Evolutionary conservation across 2,888 invertebrate genomes (phyloP), one percentile per base, ranked within the genome.

Genomic region (Mythimna albipuncta): DNA sequence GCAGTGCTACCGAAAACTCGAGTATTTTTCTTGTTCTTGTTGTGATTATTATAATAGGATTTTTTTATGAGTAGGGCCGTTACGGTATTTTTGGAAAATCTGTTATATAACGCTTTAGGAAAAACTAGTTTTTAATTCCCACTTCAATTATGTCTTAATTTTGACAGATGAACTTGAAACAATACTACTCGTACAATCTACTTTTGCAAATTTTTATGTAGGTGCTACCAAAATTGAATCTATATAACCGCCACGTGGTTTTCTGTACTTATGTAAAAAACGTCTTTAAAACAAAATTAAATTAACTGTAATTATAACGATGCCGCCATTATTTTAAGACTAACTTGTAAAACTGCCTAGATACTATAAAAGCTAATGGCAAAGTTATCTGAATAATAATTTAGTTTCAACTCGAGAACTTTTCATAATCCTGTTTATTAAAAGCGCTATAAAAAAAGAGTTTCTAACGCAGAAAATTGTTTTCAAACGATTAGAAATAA

Each of bases 1-100:
- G 73, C 82, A 77, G 1, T 59, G 65, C 58, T 65, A 69, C 73
- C 63, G 62, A 81, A 81, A 82, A 64, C 64, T 41, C 7, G 16
- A n/a, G 55, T 11, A 65, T 59, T 73, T 66, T 64, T 77, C 47
- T 35, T 41, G 10, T 19, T 32, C 19, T 66, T 64, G 10, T 32
- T 21, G 19, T 47, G 13, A 32, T 52, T 64, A 32, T 52, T 64
- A 19, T 47, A 19, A 13, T 47, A 47, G 47, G 16, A 47, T 1
- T n/a, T 19, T 19, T 52, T 52, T 52, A 52, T 64, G 16, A n/a
- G 6, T 13, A 0, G 21, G 13, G 16, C 44, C 4, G 41, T 11
- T 52, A 13, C 5, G 41, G 11, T 6, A 6, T 10, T 74, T 54
- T 1, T 21, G 52, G 5, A 2, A 54, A 21, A 72, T 19, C n/a